Evolutionary conservation across 1,140 invertebrate genomes (phyloP), one percentile per base, ranked within the genome.

Genomic region (Drosophila truncata): DNA sequence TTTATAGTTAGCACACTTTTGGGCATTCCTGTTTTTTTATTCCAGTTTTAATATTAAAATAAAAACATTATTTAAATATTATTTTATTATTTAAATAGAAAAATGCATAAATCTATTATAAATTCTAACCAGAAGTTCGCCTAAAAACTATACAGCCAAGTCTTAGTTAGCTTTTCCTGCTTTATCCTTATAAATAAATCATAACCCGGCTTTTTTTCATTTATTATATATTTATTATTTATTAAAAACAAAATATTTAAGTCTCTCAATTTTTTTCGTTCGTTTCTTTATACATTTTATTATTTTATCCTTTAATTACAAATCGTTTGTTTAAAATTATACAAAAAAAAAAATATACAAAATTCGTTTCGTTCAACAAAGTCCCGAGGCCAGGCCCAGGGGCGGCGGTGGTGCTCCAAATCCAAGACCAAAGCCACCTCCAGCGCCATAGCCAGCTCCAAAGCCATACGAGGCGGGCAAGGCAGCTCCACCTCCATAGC

Each of bases 401-500:
- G 14, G 75, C 29, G 59, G 72, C 37, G 29, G 86, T 33, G 72
- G 62, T 14, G 70, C 71, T 31, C 73, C 80, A 50, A 80, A 87
- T 49, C 84, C 79, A 4, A 87, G 52, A n/a, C 84, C 84, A 14
- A 76, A 82, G 49, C 84, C 84, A 41, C 84, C 83, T 29, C 83
- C 80, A 11, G 74, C 85, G 18, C 81, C 81, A 35, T 84, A 83
- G 29, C 84, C 84, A 14, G 73, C 52, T 11, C 52, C 52, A 37
- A 55, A 55, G 50, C 50, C 50, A 52, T 52, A 52, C 29, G 50
- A 52, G 18, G 31, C 50, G 18, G 50, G 50, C 50, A 52, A 14
- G 18, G 31, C 29, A 52, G 29, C 50, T 14, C 50, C 80, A 2
- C 54, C 65, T 6, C 72, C 78, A 29, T 50, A 52, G n/a, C 75